A percentile compares a stretch with the other conserved stretches of the same genome.
These are phyloP conservation scores for Melanotaenia trifasciata DNA, from an alignment of 2,797 vertebrate species.

Conservation along the genomic window DNA sequence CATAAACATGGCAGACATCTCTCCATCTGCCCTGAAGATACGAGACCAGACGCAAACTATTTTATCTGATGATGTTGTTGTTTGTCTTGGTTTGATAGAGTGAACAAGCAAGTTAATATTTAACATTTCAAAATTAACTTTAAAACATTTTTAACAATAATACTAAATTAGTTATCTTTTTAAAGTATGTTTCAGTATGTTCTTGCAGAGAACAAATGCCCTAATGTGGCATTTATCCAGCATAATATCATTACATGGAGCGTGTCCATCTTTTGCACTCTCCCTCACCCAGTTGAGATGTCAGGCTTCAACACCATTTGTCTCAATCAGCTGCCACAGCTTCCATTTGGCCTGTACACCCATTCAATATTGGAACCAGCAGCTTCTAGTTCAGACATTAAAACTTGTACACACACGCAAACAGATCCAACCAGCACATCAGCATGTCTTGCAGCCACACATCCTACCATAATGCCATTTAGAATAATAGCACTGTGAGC, in stretches of 20 bases:
- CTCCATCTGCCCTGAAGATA: slow-evolving; percentile 73
- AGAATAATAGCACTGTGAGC: slow-evolving; percentile 80
- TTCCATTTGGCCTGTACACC: slow-evolving; percentile 67
- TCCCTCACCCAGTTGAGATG: slow-evolving; percentile 54
- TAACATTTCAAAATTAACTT: slow-evolving; percentile 41
- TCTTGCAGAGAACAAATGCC: slow-evolving; percentile 47
- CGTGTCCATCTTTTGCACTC: slow-evolving; percentile 63
- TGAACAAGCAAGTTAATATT: slow-evolving; percentile 26
- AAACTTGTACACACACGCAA: slow-evolving; percentile 49
- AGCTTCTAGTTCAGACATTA: slow-evolving; percentile 67
- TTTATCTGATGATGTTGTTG: slow-evolving; percentile 63
- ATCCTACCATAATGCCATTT: slow-evolving; percentile 79
- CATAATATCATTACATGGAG: slow-evolving; percentile 67
- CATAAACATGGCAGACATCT: slow-evolving; percentile 74
- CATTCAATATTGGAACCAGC: slow-evolving; percentile 74
- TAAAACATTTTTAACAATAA: background rate
- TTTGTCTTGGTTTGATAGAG: slow-evolving; percentile 45
- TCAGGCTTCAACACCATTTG: slow-evolving; percentile 68
- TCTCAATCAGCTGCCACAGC: slow-evolving; percentile 79
- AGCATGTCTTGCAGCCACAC: slow-evolving; percentile 61
- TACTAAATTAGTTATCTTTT: slow-evolving; percentile 21
- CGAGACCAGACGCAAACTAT: slow-evolving; percentile 62
- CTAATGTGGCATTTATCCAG: slow-evolving; percentile 71
- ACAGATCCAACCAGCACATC: slow-evolving; percentile 38
- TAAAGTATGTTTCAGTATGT: slow-evolving; percentile 41